A percentile compares a stretch with the other conserved stretches of the same genome.
These are phyloP conservation scores for Ahaetulla prasina DNA, from an alignment of 2,113 vertebrate genomes.

Conservation along the genomic window DNA sequence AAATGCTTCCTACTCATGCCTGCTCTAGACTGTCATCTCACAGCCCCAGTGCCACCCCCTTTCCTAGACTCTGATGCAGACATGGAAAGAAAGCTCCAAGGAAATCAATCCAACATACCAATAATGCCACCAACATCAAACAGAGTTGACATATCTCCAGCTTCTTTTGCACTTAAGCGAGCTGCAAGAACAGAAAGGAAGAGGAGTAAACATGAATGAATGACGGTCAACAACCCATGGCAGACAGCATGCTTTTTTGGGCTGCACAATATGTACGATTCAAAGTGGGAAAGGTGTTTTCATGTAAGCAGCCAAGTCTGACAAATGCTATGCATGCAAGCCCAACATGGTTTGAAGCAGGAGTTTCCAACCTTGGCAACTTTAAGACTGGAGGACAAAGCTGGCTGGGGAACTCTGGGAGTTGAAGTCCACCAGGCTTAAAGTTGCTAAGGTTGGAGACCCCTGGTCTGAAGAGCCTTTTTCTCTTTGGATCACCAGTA, in stretches of 20 bases:
- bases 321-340: neutral
- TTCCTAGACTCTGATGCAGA: neutral
- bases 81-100: neutral
- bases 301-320: neutral
- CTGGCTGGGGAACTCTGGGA: too few relatives aligned
- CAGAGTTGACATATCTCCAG: constrained; percentile 90
- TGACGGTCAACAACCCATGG: neutral
- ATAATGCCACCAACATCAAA: constrained; percentile 97
- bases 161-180: constrained; percentile 84
- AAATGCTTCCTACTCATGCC: neutral
- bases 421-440: too few relatives aligned
- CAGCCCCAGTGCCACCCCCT: neutral
- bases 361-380: too few relatives aligned
- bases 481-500: neutral
- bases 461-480: too few relatives aligned
- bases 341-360: neutral
- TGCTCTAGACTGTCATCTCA: neutral
- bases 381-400: too few relatives aligned
- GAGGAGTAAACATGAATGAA: neutral
- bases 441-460: too few relatives aligned
- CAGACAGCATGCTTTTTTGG: neutral
- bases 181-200: constrained; percentile 63
- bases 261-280: neutral
- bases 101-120: constrained; percentile 66
- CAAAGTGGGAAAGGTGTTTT: neutral